Conservation (phyloP, 2,113 vertebrate species). For the Vulpes vulpes region DNA sequence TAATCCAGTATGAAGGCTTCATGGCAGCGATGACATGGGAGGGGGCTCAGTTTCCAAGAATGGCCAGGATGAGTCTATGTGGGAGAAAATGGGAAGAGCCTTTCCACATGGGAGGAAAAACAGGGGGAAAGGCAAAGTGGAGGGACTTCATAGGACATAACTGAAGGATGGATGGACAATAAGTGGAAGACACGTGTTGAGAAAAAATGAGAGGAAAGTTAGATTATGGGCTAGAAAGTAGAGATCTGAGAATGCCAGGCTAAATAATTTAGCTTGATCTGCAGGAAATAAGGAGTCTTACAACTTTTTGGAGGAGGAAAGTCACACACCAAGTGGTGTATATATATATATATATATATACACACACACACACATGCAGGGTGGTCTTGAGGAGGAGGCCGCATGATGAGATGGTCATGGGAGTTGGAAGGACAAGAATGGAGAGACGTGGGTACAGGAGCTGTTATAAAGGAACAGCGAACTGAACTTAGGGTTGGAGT, state of each 20-base stretch:
- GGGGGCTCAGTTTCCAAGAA: neutral
- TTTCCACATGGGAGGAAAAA: neutral
- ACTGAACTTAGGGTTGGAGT: neutral
- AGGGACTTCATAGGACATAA: neutral
- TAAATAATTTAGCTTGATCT: neutral
- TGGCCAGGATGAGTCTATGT: neutral
- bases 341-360: neutral
- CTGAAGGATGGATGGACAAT: neutral
- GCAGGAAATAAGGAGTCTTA: neutral
- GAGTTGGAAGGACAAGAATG: neutral
- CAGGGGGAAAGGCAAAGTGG: neutral
- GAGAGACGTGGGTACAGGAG: neutral
- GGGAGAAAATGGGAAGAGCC: neutral
- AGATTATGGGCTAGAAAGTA: neutral
- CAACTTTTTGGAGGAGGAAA: slow-evolving; percentile 5
- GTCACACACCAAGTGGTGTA: neutral
- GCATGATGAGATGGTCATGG: neutral
- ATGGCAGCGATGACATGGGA: neutral
- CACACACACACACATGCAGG: neutral
- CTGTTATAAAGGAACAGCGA: neutral
- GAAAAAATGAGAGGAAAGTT: slow-evolving; percentile 3
- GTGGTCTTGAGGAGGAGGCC: neutral
- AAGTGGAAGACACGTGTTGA: neutral
- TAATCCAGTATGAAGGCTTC: neutral
- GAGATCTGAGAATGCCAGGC: neutral